These are phyloP conservation scores for Recurvirostra avosetta DNA, from an alignment of 2,113 vertebrate genomes.

Conservation along the genomic window DNA sequence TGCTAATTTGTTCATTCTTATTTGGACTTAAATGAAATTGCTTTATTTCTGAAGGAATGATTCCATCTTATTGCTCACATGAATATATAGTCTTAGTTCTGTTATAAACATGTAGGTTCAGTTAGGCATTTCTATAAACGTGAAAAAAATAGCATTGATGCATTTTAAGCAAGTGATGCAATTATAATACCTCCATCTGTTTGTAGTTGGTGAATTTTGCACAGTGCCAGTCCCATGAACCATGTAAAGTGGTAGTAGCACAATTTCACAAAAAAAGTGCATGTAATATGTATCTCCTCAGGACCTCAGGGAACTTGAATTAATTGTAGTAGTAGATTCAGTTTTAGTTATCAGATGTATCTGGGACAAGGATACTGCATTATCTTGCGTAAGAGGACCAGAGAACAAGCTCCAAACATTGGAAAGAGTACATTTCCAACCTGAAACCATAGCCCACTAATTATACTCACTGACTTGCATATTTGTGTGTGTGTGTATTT, in stretches of 20 bases:
- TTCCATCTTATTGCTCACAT: neutral
- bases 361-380: neutral
- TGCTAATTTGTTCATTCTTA: constrained; percentile 32
- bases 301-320: neutral
- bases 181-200: neutral
- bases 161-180: neutral
- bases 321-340: neutral
- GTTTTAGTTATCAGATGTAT: neutral
- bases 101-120: neutral
- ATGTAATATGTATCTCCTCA: neutral
- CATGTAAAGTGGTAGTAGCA: neutral
- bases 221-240: neutral
- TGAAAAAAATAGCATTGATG: neutral
- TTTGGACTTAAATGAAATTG: constrained; percentile 4
- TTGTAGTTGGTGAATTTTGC: neutral
- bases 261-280: neutral
- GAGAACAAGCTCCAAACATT: neutral
- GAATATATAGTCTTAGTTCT: neutral
- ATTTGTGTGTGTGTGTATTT: neutral
- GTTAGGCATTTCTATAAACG: neutral
- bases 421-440: neutral
- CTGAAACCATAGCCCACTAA: neutral
- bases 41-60: constrained; percentile 2
- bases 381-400: neutral
- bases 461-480: neutral